Base-by-base conservation (phyloP, 2,888 invertebrate genomes). In the Euclidia mi region DNA sequence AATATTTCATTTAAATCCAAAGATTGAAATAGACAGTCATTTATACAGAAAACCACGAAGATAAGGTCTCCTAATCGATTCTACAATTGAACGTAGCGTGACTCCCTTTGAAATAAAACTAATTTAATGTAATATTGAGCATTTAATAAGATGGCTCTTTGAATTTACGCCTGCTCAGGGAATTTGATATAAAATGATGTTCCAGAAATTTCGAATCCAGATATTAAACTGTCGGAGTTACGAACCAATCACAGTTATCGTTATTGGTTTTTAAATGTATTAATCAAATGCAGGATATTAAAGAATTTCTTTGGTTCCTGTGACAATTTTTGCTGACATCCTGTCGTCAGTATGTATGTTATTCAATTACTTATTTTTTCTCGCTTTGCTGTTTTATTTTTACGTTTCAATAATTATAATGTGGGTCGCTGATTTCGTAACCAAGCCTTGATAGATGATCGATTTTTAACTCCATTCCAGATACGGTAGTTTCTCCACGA, bases 271-370 rank as follows among this genome's bases (percentile, higher is more conserved):
- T 53, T 25, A 32, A 49, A 42, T 41, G n/a, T 40, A 38, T 60
- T 52, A 48, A 56, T 52, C 52, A 14, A 41, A 46, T 56, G 44
- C 38, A 61, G 70, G 65, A 73, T 69, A 58, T 69, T 49, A 55
- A 48, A 12, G 18, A 14, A 20, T 58, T 57, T 34, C 28, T 47
- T 56, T 9, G 12, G 35, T 57, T 61, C 25, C 45, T 35, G 20
- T 32, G 28, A 12, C 12, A 63, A 47, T 56, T 52, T 63, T 32
- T 20, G 2, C 38, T 25, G n/a, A 41, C 42, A 29, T 49, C 17
- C 25, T 18, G 10, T 17, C 12, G n/a, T 12, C 25, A 10, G 25
- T 12, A 4, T 15, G 3, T 25, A 28, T 2, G 32, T 9, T 6
- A 46, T 52, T 51, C 35, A 34, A 66, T 70, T 46, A 42, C 55